Evolutionary conservation across 2,797 vertebrate species (phyloP).

Genomic region (Hyperoplus immaculatus): DNA sequence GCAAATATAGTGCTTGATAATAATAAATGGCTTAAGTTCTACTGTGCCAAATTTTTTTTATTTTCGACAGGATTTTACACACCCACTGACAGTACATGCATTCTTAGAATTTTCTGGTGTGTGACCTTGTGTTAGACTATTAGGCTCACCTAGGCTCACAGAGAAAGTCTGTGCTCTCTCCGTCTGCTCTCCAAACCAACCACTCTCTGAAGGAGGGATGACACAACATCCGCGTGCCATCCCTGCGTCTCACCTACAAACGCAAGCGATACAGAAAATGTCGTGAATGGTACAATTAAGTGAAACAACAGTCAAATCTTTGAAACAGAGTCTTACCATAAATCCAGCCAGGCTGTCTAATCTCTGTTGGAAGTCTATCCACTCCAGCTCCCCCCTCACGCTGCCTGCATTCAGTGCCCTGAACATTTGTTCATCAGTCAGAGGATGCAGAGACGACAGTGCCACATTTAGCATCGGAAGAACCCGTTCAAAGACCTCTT

Average conservation of each 20-base stretch:
- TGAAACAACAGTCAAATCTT: background rate
- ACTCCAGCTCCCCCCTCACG: slow-evolving; percentile 89
- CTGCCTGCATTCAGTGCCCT: slow-evolving; percentile 94
- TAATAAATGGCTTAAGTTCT: slow-evolving; percentile 9
- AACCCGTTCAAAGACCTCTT: slow-evolving; percentile 91
- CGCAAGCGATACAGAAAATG: background rate
- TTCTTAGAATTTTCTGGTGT: background rate
- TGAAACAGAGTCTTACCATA: slow-evolving; percentile 83
- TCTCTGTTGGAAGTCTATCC: slow-evolving; percentile 96
- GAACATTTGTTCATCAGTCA: slow-evolving; percentile 98
- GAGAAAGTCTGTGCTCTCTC: slow-evolving; percentile 94
- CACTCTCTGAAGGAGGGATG: slow-evolving; percentile 98
- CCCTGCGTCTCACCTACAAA: slow-evolving; percentile 87
- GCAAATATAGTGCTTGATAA: background rate
- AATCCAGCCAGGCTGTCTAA: slow-evolving; percentile 95
- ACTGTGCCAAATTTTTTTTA: background rate
- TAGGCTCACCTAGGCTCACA: slow-evolving; percentile 94
- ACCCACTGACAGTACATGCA: background rate
- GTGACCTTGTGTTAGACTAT: background rate
- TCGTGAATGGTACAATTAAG: background rate
- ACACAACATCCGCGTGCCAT: slow-evolving; percentile 97
- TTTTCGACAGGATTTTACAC: background rate
- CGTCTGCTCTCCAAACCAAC: slow-evolving; percentile 97
- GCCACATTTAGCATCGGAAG: slow-evolving; percentile 94
- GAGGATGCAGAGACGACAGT: slow-evolving; percentile 95